Evolutionary conservation across 2,797 vertebrate genomes (phyloP), one percentile per base, ranked within the genome.

Genomic region (Epinephelus malabaricus): DNA sequence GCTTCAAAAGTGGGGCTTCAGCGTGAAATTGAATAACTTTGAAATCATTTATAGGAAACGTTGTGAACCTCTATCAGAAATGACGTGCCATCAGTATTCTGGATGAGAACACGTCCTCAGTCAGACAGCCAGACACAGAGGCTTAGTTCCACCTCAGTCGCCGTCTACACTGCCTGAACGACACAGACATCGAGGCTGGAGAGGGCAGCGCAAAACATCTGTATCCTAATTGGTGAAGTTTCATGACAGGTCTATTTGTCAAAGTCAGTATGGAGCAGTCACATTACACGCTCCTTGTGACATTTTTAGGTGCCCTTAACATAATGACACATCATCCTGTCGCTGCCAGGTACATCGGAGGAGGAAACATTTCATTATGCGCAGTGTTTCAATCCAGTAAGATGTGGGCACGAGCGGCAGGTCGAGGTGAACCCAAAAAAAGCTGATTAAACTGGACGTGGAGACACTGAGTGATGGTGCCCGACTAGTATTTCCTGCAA

Each of bases 1-100:
- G 45, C 60, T 66, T 80, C 61, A 87, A 78, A 73, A 65, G 58
- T 45, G 25, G 17, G 45, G 68, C 69, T 80, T 78, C 19, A 66
- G 74, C 67, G 19, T 90, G 81, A 88, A 90, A 92, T 80, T 84
- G 75, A 88, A 85, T 82, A 73, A 82, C 73, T 73, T 82, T 58
- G 73, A 83, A 85, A 77, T 85, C 17, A 73, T 83, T 78, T 83
- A 74, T 40, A 38, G 53, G 73, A 50, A 77, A 79, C 4, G 3
- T 14, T 65, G 59, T 49, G 54, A 71, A 53, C 21, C 27, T 75
- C 72, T 38, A 75, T 84, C 73, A 73, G 40, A 89, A 71, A 83
- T 69, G 74, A 86, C 78, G 70, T n/a, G 54, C 30, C 61, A 88
- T 90, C 81, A 82, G 83, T 83, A 86, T 84, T 84, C 66, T 56